phyloP scores from a whole-genome alignment of 1,140 invertebrate genomes.

The Drosophila ambigua region DNA sequence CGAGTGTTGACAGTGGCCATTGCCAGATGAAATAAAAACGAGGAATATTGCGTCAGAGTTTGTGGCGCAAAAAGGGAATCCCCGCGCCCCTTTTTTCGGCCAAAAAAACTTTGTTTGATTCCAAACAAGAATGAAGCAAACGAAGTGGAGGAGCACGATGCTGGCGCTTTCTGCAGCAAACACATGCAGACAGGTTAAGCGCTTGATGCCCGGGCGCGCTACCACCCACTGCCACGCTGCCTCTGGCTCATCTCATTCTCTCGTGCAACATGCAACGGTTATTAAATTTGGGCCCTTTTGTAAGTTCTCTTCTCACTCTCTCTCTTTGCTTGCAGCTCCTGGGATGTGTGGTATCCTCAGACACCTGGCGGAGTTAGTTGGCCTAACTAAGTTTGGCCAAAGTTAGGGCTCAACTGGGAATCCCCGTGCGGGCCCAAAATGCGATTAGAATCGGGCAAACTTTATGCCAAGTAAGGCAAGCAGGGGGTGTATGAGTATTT shows the following conservation, averaged over 20 bases:
- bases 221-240: not conserved
- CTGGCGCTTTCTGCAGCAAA: slow-evolving; percentile 61
- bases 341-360: slow-evolving; percentile 32
- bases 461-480: slow-evolving; percentile 3
- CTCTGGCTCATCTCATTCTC: not conserved
- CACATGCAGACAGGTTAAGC: slow-evolving; percentile 64
- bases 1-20: slow-evolving; percentile 39
- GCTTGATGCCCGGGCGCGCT: slow-evolving; percentile 32
- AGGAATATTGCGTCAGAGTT: not conserved
- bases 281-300: slow-evolving; percentile 45
- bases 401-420: slow-evolving; percentile 41
- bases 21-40: slow-evolving; percentile 18
- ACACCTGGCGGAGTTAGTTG: slow-evolving; percentile 60
- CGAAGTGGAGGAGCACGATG: slow-evolving; percentile 34
- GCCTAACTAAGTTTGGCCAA: slow-evolving; percentile 62
- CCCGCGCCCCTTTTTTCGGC: slow-evolving; percentile 23
- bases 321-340: not conserved
- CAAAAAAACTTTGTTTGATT: slow-evolving; percentile 54
- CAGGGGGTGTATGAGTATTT: slow-evolving; percentile 9
- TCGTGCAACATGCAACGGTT: slow-evolving; percentile 35
- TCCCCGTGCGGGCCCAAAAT: slow-evolving; percentile 34
- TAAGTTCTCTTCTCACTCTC: slow-evolving; percentile 11
- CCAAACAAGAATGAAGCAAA: slow-evolving; percentile 20
- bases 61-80: not conserved
- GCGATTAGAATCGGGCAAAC: slow-evolving; percentile 47